Percentiles rank a stretch among this genome's conserved stretches.
phyloP scores from a whole-genome alignment of 2,888 invertebrate genomes.

The Bombylius major region DNA sequence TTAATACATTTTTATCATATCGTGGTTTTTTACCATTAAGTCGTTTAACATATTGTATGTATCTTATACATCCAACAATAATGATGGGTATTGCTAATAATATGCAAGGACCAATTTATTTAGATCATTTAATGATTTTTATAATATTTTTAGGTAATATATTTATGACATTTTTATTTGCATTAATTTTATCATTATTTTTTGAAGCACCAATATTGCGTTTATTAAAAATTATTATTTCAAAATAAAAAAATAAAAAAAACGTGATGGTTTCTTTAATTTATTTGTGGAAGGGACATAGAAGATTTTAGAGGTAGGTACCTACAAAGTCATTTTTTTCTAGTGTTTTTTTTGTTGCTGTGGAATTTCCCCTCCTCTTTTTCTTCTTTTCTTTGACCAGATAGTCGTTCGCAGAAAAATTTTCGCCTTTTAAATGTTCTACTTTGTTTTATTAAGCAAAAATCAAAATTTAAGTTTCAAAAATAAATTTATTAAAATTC shows the following conservation, averaged over 20 bases:
- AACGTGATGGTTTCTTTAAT: too few species aligned
- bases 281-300: too few species aligned
- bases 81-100: constrained; percentile 67
- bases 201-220: constrained; percentile 75
- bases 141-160: constrained; percentile 49
- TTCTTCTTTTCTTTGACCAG: too few species aligned
- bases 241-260: background rate
- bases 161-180: constrained; percentile 60
- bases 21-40: constrained; percentile 77
- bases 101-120: constrained; percentile 67
- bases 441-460: too few species aligned
- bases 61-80: constrained; percentile 74
- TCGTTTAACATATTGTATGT: constrained; percentile 87
- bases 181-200: constrained; percentile 62
- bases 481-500: too few species aligned
- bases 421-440: too few species aligned
- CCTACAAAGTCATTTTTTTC: too few species aligned
- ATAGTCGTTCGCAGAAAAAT: too few species aligned
- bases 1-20: constrained; percentile 72
- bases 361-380: too few species aligned
- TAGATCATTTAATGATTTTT: constrained; percentile 57
- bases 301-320: too few species aligned
- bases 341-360: too few species aligned
- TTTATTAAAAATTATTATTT: constrained; percentile 49
- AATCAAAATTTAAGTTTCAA: too few species aligned